These are phyloP conservation scores for Chaitophorus viminalis DNA, from an alignment of 2,888 invertebrate species.

Conservation along the genomic window DNA sequence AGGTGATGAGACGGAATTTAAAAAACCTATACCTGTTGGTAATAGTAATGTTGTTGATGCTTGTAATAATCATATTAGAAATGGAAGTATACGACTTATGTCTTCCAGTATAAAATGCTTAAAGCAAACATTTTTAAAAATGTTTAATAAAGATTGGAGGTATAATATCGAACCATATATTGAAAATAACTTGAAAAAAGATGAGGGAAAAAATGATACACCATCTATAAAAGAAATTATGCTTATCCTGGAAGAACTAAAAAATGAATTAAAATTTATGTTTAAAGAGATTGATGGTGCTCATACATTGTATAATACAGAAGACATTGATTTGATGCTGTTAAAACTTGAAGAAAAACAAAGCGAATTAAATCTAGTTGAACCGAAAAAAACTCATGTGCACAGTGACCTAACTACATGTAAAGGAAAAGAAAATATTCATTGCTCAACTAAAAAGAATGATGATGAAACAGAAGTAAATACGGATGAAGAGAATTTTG, in stretches of 20 bases:
- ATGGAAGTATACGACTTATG: background rate
- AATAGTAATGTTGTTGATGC: background rate
- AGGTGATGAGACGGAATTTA: background rate
- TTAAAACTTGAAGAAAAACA: conserved; percentile 23
- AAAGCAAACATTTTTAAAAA: background rate
- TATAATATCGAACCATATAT: background rate
- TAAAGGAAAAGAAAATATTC: conserved; percentile 55
- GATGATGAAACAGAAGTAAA: background rate
- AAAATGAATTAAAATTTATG: conserved; percentile 20
- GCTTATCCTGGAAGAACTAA: background rate
- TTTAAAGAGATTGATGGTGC: background rate
- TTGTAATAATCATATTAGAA: conserved; percentile 15
- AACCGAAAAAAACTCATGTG: conserved; percentile 17
- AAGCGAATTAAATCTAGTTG: conserved; percentile 21
- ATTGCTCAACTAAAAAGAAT: background rate
- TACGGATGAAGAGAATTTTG: background rate
- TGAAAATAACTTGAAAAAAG: conserved; percentile 4
- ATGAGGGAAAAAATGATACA: background rate
- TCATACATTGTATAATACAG: background rate
- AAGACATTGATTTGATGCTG: conserved; percentile 28
- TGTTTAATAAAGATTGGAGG: conserved; percentile 6
- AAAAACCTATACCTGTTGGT: background rate
- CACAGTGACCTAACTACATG: conserved; percentile 2
- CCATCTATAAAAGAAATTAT: background rate
- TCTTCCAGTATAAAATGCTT: background rate